Base-by-base conservation (phyloP, 2,113 vertebrate species). In the Lagopus leucura region DNA sequence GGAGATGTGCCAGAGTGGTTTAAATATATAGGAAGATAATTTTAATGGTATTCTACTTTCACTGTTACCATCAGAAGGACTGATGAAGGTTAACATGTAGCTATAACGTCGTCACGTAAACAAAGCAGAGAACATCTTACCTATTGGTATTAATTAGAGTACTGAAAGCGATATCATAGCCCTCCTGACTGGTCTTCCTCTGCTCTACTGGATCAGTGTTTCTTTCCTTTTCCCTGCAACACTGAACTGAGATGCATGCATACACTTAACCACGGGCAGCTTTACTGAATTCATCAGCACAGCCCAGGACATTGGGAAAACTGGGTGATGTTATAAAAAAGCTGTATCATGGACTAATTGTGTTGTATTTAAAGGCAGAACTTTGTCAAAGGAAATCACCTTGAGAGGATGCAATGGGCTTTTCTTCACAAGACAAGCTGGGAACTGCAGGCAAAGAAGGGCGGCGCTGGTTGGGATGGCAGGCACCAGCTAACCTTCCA, bases 1-100 rank as follows among this genome's bases (percentile, higher is more conserved):
- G 96, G 94, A 78, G 90, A 96, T 97, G 97, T 87, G 95, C 95
- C 89, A 95, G 93, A 91, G 93, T 66, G 82, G 42, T 86, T 95
- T 77, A 94, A 87, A 95, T 52, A 57, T 90, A 83, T 36, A 80
- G 86, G 45, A 97, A 90, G 95, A 96, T 70, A 90, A 95, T 92
- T 87, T 66, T 52, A 72, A 60, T 82, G 81, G 74, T 81, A 75
- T 79, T 96, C 54, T 12, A 34, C 77, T 91, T 93, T 57, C 74
- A 50, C 27, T 8, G 1, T 67, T 86, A 74, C 25, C 8, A 0
- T 60, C 90, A 64, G 65, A 81, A 96, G 88, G 80, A 70, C 89
- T 84, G 93, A 61, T 73, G 90, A 90, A 93, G 78, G 92, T 89
- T 65, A 93, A 81, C 30, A 11, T 8, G 24, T 27, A 73, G 76